These are phyloP conservation scores for Drosophila nr. fundita DNA, from an alignment of 2,888 invertebrate species.

Conservation along the genomic window DNA sequence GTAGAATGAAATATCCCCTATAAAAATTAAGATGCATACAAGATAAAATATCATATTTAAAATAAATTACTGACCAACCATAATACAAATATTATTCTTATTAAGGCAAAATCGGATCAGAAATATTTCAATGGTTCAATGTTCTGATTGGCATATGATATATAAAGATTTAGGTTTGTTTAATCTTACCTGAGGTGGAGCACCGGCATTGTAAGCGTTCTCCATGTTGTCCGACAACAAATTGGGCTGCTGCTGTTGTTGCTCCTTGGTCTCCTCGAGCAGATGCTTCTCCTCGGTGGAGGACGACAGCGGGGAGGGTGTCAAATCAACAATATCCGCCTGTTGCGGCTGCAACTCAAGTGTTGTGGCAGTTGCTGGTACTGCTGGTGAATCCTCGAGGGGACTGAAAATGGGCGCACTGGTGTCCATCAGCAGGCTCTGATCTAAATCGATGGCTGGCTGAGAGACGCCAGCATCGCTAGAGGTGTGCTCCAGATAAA, in stretches of 20 bases:
- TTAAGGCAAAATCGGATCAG: background rate
- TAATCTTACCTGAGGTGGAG: conserved; percentile 61
- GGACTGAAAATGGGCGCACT: conserved; percentile 55
- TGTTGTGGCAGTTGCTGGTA: conserved; percentile 17
- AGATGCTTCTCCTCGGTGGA: conserved; percentile 80
- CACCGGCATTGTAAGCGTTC: conserved; percentile 61
- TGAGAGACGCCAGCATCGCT: conserved; percentile 42
- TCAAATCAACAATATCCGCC: conserved; percentile 62
- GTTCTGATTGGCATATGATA: background rate
- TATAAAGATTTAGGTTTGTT: background rate
- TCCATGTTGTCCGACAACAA: conserved; percentile 52
- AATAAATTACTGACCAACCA: background rate
- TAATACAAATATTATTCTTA: background rate
- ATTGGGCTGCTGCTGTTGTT: conserved; percentile 40
- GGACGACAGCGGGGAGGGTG: conserved; percentile 65
- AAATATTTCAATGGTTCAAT: background rate
- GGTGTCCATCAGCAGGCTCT: conserved; percentile 64
- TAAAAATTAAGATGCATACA: background rate
- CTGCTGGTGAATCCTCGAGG: conserved; percentile 24
- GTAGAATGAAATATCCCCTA: conserved; percentile 7
- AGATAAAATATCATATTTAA: background rate
- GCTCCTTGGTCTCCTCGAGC: conserved; percentile 79
- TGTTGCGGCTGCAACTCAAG: conserved; percentile 56
- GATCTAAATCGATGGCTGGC: conserved; percentile 28
- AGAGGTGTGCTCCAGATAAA: conserved; percentile 72